Conservation (phyloP, 2,797 vertebrate genomes). For the Enteromius fasciolatus region DNA sequence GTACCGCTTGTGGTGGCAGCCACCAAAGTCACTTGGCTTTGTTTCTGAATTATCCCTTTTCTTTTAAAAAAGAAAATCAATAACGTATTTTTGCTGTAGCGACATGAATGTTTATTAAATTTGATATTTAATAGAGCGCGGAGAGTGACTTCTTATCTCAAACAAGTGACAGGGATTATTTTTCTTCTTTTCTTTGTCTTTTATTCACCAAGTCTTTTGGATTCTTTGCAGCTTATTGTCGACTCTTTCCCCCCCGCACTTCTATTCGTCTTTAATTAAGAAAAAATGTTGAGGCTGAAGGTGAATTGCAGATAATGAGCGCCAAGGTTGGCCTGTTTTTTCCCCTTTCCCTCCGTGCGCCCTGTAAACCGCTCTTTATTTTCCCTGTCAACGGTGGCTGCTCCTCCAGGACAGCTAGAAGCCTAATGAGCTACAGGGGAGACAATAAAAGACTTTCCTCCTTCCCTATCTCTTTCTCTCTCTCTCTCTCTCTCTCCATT, state of each 20-base stretch:
- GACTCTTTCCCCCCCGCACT: constrained; percentile 28
- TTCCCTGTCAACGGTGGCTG: constrained; percentile 60
- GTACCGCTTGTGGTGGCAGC: not conserved
- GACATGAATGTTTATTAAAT: constrained; percentile 40
- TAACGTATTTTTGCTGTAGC: not conserved
- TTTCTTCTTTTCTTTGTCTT: not conserved
- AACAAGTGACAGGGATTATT: constrained; percentile 15
- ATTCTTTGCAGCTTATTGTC: constrained; percentile 34
- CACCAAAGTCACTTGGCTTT: not conserved
- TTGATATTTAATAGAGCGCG: constrained; percentile 22
- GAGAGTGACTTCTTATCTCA: constrained; percentile 42
- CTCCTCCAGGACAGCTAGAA: constrained; percentile 63
- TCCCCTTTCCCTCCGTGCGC: constrained; percentile 26
- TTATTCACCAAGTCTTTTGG: constrained; percentile 1
- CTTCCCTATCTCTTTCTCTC: constrained; percentile 38
- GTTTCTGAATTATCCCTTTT: not conserved
- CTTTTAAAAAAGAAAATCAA: not conserved
- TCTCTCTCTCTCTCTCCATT: constrained; percentile 22
- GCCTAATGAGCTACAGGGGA: constrained; percentile 65
- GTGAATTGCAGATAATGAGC: constrained; percentile 61
- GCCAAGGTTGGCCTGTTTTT: constrained; percentile 52
- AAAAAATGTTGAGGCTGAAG: constrained; percentile 49
- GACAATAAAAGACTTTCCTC: constrained; percentile 52
- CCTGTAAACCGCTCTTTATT: constrained; percentile 60
- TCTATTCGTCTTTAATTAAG: constrained; percentile 58